Base-by-base conservation (phyloP, 2,888 invertebrate species). In the Acanthosepion lycidas region DNA sequence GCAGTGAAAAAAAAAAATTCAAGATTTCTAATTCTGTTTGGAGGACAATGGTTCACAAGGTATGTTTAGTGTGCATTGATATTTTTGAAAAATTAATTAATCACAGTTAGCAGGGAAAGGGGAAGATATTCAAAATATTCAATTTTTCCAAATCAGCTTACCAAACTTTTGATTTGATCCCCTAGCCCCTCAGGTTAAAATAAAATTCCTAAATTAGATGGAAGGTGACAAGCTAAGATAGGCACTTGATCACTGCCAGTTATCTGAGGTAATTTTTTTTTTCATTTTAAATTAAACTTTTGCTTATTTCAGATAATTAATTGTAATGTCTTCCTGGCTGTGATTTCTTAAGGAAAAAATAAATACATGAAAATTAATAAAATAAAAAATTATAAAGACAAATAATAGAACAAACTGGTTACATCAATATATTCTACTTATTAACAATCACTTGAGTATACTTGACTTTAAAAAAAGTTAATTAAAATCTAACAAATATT, bases 21-120 rank as follows among this genome's bases (percentile, higher is more conserved):
- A 59, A 59, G 23, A 6, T 59, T 59, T 59, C 59, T 59, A 78
- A n/a, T 78, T 78, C 15, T n/a, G 33, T 78, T 59, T 59, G n/a
- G 78, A 78, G 78, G 78, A 78, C 78, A 78, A 78, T 78, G 78
- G 78, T 78, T 78, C 78, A 78, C 78, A 78, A 78, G 78, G 78
- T 78, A 78, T n/a, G 78, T n/a, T 78, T 78, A 78, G n/a, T 78
- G 78, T 78, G 78, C 78, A 78, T 78, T n/a, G 78, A 78, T 78
- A 78, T 78, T 78, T 78, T n/a, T 33, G 8, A 1, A 33, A 78
- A 78, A 78, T 78, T 78, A 78, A 9, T 78, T 78, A 78, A 78
- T 78, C 78, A 78, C 78, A 78, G 78, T 78, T 78, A 78, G 78
- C n/a, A 78, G n/a, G 33, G 78, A 33, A 78, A 78, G n/a, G 78